Evolutionary conservation across 1,140 invertebrate genomes (phyloP), one percentile per base, ranked within the genome.

Genomic region (Trachymyrmex septentrionalis): DNA sequence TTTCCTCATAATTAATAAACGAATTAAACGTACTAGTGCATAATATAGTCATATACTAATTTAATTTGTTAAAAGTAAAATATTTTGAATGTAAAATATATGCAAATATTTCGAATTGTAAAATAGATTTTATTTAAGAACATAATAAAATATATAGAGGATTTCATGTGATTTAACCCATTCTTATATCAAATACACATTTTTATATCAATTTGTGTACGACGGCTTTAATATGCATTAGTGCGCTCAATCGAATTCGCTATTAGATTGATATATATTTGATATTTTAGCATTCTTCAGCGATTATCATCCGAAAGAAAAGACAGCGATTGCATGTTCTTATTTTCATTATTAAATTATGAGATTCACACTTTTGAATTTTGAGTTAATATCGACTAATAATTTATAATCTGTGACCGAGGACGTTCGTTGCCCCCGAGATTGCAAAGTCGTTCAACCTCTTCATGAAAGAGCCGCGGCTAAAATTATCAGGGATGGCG

Each of bases 401-500:
- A 24, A 71, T 38, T n/a, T 19, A 9, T 38, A 64, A 77, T 71
- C 21, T 57, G 9, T 2, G 30, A 44, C 2, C 38, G 21, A 21
- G 12, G 44, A 61, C 50, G 69, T 73, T 85, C 69, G 7, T 77
- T 85, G 44, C 7, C n/a, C 53, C 0, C 53, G 24, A 75, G 16
- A 21, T 75, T 12, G 16, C 48, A 34, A 55, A 57, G 80, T 27
- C 61, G 10, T 85, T 76, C 72, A 77, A 85, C n/a, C 38, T 1
- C 14, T 38, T 27, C 14, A 9, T 44, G 48, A 61, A 61, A 75
- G 27, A 64, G 50, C 27, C 50, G 30, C 1, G 27, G 59, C 27
- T 76, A 64, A 85, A 85, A 64, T 64, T 85, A 77, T 66, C 69
- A 12, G 34, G 44, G 71, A 16, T 64, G 9, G 14, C 16, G 34